phyloP scores from a whole-genome alignment of 2,113 vertebrate species.

The Archilochus colubris region DNA sequence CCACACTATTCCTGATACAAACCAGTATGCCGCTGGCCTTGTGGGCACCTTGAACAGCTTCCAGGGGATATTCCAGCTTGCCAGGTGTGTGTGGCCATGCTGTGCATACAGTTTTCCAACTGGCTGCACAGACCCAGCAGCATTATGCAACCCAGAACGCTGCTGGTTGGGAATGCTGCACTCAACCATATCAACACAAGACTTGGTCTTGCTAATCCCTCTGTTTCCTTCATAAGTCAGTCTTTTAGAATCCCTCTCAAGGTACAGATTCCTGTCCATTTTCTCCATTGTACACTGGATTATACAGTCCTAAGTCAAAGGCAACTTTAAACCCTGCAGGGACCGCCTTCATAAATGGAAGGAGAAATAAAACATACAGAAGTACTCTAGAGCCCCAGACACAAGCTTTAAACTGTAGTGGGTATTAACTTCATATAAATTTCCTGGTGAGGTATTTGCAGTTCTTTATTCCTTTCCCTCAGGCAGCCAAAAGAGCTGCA shows the following conservation, averaged over 20 bases:
- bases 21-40: no score
- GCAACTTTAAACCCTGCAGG: background rate
- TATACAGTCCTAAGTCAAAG: background rate
- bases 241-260: background rate
- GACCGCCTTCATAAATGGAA: background rate
- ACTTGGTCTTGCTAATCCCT: background rate
- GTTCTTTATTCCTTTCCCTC: background rate
- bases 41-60: no score
- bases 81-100: fast-evolving
- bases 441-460: background rate
- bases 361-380: background rate
- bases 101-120: background rate
- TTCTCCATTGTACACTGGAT: background rate
- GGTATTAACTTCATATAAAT: background rate
- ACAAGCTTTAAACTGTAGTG: background rate
- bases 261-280: background rate
- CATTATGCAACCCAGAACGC: no score
- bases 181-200: background rate
- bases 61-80: background rate
- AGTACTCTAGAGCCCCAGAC: background rate
- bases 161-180: background rate
- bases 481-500: background rate
- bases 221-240: background rate
- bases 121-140: background rate
- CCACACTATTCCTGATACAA: no score